Conservation (phyloP, 2,888 invertebrate species). For the Caradrina clavipalpis region DNA sequence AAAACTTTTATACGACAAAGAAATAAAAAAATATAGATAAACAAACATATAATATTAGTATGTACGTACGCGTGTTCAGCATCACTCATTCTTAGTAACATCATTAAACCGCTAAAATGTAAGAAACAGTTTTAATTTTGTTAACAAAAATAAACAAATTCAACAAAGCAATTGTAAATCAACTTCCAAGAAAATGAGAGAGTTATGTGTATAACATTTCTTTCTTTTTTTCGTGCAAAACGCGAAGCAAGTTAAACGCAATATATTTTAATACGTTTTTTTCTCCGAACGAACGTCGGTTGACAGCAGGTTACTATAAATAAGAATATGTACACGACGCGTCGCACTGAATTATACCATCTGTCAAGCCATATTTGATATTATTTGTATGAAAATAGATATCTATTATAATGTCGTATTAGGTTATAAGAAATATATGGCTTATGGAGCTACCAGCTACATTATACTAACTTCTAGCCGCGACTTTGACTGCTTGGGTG, state of each 20-base stretch:
- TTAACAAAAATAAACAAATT: constrained; percentile 67
- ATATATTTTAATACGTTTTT: constrained; percentile 70
- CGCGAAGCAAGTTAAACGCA: constrained; percentile 63
- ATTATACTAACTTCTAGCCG: no score
- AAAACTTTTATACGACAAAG: constrained; percentile 29
- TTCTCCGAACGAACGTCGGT: constrained; percentile 59
- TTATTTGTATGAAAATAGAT: constrained; percentile 64
- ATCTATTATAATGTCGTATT: constrained; percentile 51
- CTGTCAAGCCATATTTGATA: constrained; percentile 63
- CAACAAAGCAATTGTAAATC: constrained; percentile 73
- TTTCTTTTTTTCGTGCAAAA: constrained; percentile 63
- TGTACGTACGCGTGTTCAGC: constrained; percentile 45
- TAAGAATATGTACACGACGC: constrained; percentile 60
- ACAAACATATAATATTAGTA: constrained; percentile 26
- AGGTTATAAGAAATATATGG: constrained; percentile 29
- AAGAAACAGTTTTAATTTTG: constrained; percentile 66
- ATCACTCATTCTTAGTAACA: constrained; percentile 62
- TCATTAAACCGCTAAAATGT: constrained; percentile 65
- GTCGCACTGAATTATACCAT: constrained; percentile 63
- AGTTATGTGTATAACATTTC: constrained; percentile 68
- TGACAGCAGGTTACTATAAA: constrained; percentile 67
- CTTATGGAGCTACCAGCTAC: neutral
- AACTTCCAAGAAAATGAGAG: constrained; percentile 71
- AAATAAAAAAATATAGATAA: constrained; percentile 28
- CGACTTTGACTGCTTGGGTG: no score